Evolutionary conservation across 2,113 vertebrate species (phyloP).

Genomic region (Marcusenius ussheri): DNA sequence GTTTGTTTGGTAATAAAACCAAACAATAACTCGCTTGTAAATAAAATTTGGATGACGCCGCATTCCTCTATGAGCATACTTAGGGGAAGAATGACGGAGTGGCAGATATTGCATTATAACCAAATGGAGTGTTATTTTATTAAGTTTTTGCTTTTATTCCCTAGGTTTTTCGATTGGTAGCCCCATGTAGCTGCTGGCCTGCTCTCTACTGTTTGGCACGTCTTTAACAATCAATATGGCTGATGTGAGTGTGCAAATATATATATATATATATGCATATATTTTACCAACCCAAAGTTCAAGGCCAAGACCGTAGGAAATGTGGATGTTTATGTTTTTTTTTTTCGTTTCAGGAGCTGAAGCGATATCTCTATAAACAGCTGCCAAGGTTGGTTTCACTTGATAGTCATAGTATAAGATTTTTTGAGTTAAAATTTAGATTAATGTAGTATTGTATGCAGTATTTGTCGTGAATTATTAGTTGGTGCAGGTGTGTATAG

Average conservation of each 20-base stretch:
- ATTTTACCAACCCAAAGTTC: not conserved
- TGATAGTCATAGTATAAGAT: not conserved
- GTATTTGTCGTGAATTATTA: not conserved
- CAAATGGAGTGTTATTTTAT: not conserved
- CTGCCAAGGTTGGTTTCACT: constrained; percentile 72
- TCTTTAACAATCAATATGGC: constrained; percentile 1
- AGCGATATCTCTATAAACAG: constrained; percentile 89
- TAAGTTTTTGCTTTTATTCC: not conserved
- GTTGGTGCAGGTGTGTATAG: not conserved
- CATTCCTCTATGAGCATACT: not conserved
- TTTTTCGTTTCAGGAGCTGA: constrained; percentile 72
- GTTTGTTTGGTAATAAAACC: not conserved
- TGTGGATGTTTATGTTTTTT: not conserved
- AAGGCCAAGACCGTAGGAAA: not conserved
- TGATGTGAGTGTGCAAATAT: not conserved
- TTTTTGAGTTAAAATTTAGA: not conserved
- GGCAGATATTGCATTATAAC: not conserved
- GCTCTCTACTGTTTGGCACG: not conserved
- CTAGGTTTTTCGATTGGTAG: not conserved
- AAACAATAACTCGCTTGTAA: not conserved
- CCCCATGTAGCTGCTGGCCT: not conserved
- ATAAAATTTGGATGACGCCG: not conserved
- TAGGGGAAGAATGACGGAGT: not conserved
- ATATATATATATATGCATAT: not conserved
- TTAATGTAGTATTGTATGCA: not conserved